Base-by-base conservation (phyloP, 2,797 vertebrate species). In the Austrolebias charrua region DNA sequence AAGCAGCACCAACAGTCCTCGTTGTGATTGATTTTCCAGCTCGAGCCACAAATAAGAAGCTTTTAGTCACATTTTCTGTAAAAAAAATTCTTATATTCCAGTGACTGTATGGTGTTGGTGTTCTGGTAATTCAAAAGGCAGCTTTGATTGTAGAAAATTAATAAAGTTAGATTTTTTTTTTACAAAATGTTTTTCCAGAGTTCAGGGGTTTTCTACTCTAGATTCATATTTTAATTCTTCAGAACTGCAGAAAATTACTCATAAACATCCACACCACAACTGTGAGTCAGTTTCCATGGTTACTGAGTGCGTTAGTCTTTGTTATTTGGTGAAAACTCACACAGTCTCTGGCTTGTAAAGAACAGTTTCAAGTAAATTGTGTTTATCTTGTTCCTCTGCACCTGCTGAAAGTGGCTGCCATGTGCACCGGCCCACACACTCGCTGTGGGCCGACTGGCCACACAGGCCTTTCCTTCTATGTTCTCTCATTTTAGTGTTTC, bases 391-490 rank as follows among this genome's bases (percentile, higher is more conserved):
- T 18, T 18, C 60, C n/a, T 71, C 42, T 53, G 48, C 47, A 63
- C 54, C 8, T 70, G 50, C 54, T 46, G 19, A 16, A 48, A 35
- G 53, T 63, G 28, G 60, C 68, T 49, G 60, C 44, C 35, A 15
- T 54, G 61, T 42, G 20, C 44, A 43, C 6, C 60, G 54, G 55
- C 68, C 68, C 68, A 71, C 68, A 54, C 35, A 35, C 18, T 35
- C 20, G 42, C 10, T 58, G 68, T 64, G 60, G 55, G 54, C 18
- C 58, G 46, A 60, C 38, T 69, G 59, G 46, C 66, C 45, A 51
- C 53, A 53, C 43, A 20, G 54, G 49, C 35, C 33, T 48, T 47
- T 70, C 47, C 31, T 69, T 55, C 16, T 43, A 11, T 66, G 20
- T n/a, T 43, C 35, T 40, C 13, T 53, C 6, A 13, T 40, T 44